Conservation (phyloP, 2,113 vertebrate species). For the Tupaia chinensis region DNA sequence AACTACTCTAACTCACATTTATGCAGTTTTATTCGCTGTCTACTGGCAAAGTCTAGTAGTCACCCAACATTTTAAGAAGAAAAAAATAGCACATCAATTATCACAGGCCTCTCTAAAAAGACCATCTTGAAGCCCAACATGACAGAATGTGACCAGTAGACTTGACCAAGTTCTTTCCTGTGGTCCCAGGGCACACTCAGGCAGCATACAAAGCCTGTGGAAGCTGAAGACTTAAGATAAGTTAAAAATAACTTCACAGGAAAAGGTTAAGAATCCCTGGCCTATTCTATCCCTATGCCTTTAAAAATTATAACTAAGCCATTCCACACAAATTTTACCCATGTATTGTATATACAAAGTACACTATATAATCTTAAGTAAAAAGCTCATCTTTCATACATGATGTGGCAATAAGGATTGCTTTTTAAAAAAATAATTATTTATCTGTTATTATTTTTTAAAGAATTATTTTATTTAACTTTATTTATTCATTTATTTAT, state of each 20-base stretch:
- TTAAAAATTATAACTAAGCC: background rate
- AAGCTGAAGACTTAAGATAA: background rate
- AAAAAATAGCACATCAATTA: background rate
- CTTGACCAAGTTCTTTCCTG: background rate
- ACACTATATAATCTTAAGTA: background rate
- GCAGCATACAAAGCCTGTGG: background rate
- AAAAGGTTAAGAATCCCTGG: slow-evolving; percentile 4
- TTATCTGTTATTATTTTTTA: too few relatives aligned
- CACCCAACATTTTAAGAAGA: background rate
- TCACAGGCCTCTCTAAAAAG: background rate
- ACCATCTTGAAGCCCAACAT: background rate
- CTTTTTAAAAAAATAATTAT: too few relatives aligned
- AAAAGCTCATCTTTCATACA: slow-evolving; percentile 30
- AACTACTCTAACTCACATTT: slow-evolving; percentile 17
- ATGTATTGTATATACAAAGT: background rate
- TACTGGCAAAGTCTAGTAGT: slow-evolving; percentile 42
- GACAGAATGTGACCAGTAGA: background rate
- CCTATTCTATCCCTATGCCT: background rate
- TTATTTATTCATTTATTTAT: too few relatives aligned
- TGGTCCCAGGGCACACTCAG: background rate
- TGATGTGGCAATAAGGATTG: background rate
- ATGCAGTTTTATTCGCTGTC: background rate
- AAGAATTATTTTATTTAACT: too few relatives aligned
- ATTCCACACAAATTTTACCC: background rate
- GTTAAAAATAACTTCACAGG: background rate